Conservation (phyloP, 2,797 vertebrate genomes). For the Podarcis siculus region DNA sequence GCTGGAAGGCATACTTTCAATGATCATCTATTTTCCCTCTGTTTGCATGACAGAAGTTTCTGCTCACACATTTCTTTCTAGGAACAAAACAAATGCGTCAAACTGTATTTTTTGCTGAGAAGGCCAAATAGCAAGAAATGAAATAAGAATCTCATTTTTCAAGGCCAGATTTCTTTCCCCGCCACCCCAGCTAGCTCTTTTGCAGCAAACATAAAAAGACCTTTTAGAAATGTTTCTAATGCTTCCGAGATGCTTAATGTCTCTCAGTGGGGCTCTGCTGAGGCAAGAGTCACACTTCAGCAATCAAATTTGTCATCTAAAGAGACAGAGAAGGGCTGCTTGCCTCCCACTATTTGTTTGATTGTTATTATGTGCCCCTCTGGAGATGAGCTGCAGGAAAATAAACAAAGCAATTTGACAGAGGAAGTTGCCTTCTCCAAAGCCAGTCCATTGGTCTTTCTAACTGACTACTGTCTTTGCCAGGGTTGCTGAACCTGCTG, state of each 20-base stretch:
- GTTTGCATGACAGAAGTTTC: background rate
- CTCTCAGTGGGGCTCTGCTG: constrained; percentile 25
- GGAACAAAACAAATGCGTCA: background rate
- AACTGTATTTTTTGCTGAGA: background rate
- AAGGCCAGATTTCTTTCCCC: background rate
- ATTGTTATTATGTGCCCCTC: constrained; percentile 24
- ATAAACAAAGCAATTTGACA: constrained; percentile 1
- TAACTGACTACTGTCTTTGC: background rate
- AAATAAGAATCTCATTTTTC: background rate
- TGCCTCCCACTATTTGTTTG: constrained; percentile 35
- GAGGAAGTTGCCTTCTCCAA: background rate
- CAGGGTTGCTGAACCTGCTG: too few relatives aligned
- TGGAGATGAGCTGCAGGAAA: rapidly evolving
- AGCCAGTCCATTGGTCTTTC: background rate
- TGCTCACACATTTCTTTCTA: background rate
- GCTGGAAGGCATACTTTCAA: background rate
- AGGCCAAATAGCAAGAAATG: background rate
- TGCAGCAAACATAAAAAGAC: background rate
- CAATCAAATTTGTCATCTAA: constrained; percentile 33
- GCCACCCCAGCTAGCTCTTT: background rate
- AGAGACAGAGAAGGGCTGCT: constrained; percentile 45
- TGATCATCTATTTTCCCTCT: background rate
- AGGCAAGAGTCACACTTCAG: constrained; percentile 29
- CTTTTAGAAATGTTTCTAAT: constrained; percentile 28
- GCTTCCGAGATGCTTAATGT: constrained; percentile 31